Base-by-base conservation (phyloP, 64 coral and sea anemone species). In the Porites australiensis region DNA sequence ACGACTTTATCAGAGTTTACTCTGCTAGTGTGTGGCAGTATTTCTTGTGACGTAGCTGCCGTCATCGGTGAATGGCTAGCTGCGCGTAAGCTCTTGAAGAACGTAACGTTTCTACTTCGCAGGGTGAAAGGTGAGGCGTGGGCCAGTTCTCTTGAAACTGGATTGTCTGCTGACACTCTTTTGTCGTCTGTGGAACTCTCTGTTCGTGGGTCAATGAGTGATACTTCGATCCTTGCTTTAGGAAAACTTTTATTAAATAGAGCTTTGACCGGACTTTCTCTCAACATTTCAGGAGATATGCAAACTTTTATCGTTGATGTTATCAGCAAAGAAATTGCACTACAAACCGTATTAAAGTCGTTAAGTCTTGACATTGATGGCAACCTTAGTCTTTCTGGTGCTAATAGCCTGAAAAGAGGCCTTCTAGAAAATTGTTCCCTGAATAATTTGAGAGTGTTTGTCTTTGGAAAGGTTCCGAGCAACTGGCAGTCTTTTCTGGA, bases 221-320 rank as follows among this genome's bases (percentile, higher is more conserved):
- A 52, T 46, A 0, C 13, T 76, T 45, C 15, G 1, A 4, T 50
- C 14, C 45, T 18, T 19, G 46, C 73, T 76, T 76, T 76, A 19
- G 48, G 19, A 51, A 76, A 76, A 3, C 3, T 50, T 9, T 76
- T 51, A 9, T 49, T 11, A 51, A 76, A 76, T 27, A 15, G 19
- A 76, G 1, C 47, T 7, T 13, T 76, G 5, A 6, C 44, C 12
- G 50, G 13, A 3, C 13, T 76, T 76, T 19, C 14, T 18, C 73
- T 76, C 73, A 18, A 7, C 44, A 76, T 76, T 51, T 76, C 16
- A 50, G 73, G 73, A 76, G 8, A 50, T n/a, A 76, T 76, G 47
- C 73, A 76, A 48, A 47, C 50, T 51, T 50, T 4, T 5, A 4
- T 76, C 5, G 73, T 47, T 13, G 49, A 45, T 50, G 45, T 8